Evolutionary conservation across 2,797 vertebrate species (phyloP).

Genomic region (Esox lucius): DNA sequence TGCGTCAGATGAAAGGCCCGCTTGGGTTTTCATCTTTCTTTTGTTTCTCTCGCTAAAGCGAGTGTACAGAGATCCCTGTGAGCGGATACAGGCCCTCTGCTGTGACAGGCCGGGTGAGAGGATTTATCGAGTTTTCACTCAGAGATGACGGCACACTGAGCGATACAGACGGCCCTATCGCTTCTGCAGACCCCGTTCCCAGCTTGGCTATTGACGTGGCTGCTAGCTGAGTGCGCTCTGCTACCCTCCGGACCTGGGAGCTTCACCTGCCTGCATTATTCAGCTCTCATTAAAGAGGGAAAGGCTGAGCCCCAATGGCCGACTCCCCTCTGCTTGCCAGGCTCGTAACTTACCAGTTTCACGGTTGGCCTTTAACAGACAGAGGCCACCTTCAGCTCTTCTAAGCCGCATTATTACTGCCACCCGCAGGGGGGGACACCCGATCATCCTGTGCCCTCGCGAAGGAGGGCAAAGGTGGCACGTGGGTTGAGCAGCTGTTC

Average conservation of each 20-base stretch:
- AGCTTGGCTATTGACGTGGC: conserved; percentile 11
- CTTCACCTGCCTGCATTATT: conserved; percentile 25
- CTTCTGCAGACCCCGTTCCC: neutral
- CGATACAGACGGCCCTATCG: conserved; percentile 13
- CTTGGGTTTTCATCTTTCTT: conserved; percentile 29
- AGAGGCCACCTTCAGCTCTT: conserved; percentile 17
- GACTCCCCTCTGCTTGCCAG: conserved; percentile 16
- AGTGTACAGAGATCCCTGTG: conserved; percentile 16
- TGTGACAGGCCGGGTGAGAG: conserved; percentile 26
- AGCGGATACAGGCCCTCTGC: conserved; percentile 19
- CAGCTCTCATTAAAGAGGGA: conserved; percentile 32
- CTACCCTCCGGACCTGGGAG: conserved; percentile 9
- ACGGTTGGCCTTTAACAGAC: conserved; percentile 28
- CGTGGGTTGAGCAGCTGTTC: conserved; percentile 42
- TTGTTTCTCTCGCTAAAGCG: conserved; percentile 7
- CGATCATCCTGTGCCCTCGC: conserved; percentile 6
- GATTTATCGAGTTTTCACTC: conserved; percentile 24
- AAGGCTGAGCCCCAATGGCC: conserved; percentile 20
- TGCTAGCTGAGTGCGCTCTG: conserved; percentile 1
- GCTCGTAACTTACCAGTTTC: conserved; percentile 27
- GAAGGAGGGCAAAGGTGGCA: conserved; percentile 10
- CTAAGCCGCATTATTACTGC: conserved; percentile 15
- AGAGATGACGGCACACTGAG: conserved; percentile 26
- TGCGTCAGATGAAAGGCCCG: conserved; percentile 39
- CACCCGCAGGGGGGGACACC: conserved; percentile 22